phyloP scores from a whole-genome alignment of 2,888 invertebrate genomes.

The Drosophila leonis region DNA sequence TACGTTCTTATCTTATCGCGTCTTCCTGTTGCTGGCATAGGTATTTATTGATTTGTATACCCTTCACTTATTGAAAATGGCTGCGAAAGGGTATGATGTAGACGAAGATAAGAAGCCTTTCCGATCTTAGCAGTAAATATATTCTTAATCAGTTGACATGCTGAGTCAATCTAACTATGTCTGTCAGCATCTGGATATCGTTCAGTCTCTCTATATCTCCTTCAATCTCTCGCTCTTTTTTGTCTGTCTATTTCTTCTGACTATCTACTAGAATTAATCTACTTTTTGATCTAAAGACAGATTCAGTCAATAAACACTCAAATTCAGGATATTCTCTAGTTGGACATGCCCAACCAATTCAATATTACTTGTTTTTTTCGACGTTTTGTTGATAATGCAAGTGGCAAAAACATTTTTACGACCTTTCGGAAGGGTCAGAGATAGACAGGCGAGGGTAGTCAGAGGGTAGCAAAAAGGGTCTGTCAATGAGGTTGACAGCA shows the following conservation, averaged over 20 bases:
- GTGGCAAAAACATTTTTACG: conserved; percentile 49
- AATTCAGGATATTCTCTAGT: background rate
- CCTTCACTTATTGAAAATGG: background rate
- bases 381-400: conserved; percentile 37
- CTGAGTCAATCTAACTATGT: background rate
- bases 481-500: conserved; percentile 53
- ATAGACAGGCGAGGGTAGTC: background rate
- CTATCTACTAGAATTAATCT: too few species aligned
- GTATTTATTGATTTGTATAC: conserved; percentile 56
- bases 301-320: background rate
- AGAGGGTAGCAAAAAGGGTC: conserved; percentile 38
- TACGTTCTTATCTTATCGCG: conserved; percentile 59
- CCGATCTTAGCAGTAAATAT: background rate
- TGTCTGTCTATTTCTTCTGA: too few species aligned
- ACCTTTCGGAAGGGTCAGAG: conserved; percentile 11
- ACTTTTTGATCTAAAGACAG: background rate
- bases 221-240: too few species aligned
- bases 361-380: conserved; percentile 7
- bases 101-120: background rate
- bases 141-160: background rate
- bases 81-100: background rate
- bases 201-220: background rate
- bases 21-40: conserved; percentile 22
- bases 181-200: background rate
- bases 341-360: background rate